Evolutionary conservation across 2,113 vertebrate genomes (phyloP), one percentile per base, ranked within the genome.

Genomic region (Arenaria interpres): DNA sequence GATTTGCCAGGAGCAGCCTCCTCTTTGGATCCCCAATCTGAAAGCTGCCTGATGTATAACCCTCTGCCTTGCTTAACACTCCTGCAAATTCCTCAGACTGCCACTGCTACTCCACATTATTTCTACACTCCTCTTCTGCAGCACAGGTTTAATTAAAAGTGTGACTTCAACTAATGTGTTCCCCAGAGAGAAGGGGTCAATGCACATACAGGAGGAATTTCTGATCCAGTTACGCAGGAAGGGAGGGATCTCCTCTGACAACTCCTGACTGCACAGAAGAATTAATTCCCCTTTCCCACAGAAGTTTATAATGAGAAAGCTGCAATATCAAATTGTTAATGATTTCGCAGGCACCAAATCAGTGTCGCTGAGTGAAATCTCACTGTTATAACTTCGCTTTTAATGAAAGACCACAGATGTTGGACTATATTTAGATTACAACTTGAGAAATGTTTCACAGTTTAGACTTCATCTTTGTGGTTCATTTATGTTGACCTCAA

Each of bases 251-350:
- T 95, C 89, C 91, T 90, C 67, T 79, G 85, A 95, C 71, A 85
- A 85, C 78, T 95, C 88, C 85, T 83, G 87, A 85, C 71, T 82
- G 93, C 56, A 90, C 56, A 62, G 89, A 86, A 89, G 95, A 92
- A 92, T 72, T 90, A 92, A 95, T 88, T 94, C 53, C 63, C 57
- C 80, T 89, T 88, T 89, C 91, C 69, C 10, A 32, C 80, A 75
- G 74, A 89, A 94, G 90, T 93, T 93, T 71, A 59, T 93, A 81
- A 92, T n/a, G 77, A 88, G 77, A 82, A 84, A 87, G 73, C 79
- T 27, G 64, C 79, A 85, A 53, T 75, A 93, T 60, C 62, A 89
- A 92, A 82, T 85, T 30, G 86, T 35, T 82, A 85, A 81, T 82
- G 88, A 89, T 89, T 90, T 84, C 2, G 2, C 59, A 84, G 85